These are phyloP conservation scores for Enteromius mattozi DNA, from an alignment of 2,797 vertebrate genomes.

Conservation along the genomic window DNA sequence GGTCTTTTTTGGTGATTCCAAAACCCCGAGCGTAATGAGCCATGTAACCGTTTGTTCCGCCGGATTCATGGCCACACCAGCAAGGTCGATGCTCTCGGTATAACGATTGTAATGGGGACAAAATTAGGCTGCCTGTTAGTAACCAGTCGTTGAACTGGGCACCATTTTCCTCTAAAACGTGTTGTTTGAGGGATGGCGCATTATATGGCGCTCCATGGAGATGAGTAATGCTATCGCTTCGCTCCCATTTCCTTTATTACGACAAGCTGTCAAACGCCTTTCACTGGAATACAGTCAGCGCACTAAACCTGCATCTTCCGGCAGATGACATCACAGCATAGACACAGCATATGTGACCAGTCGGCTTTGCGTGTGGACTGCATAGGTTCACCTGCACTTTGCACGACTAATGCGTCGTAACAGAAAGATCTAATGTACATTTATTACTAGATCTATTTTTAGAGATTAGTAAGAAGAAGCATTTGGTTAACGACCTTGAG, in stretches of 20 bases:
- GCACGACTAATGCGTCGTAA: conserved; percentile 10
- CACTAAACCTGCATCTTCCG: conserved; percentile 75
- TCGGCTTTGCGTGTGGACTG: conserved; percentile 45
- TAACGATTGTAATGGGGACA: conserved; percentile 5
- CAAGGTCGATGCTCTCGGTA: conserved; percentile 37
- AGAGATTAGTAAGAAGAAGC: not conserved
- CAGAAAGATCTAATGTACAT: not conserved
- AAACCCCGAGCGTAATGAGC: conserved; percentile 93
- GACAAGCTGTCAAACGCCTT: conserved; percentile 73
- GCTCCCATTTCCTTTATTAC: conserved; percentile 55
- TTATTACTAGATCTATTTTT: not conserved
- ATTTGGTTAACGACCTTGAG: not conserved
- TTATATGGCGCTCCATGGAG: conserved; percentile 29
- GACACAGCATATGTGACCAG: conserved; percentile 60
- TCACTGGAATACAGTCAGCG: conserved; percentile 63
- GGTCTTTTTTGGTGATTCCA: conserved; percentile 95
- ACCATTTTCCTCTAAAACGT: conserved; percentile 56
- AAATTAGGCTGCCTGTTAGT: conserved; percentile 31
- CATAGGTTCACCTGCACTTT: conserved; percentile 16
- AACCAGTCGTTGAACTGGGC: conserved; percentile 52
- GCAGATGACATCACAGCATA: conserved; percentile 80
- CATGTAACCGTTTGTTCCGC: conserved; percentile 96
- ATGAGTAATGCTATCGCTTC: conserved; percentile 29
- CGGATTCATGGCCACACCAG: conserved; percentile 81
- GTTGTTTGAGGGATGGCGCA: conserved; percentile 24